A percentile compares a stretch with the other conserved stretches of the same genome.
Evolutionary conservation across 2,113 vertebrate genomes (phyloP).

Genomic region (Jacana jacana): DNA sequence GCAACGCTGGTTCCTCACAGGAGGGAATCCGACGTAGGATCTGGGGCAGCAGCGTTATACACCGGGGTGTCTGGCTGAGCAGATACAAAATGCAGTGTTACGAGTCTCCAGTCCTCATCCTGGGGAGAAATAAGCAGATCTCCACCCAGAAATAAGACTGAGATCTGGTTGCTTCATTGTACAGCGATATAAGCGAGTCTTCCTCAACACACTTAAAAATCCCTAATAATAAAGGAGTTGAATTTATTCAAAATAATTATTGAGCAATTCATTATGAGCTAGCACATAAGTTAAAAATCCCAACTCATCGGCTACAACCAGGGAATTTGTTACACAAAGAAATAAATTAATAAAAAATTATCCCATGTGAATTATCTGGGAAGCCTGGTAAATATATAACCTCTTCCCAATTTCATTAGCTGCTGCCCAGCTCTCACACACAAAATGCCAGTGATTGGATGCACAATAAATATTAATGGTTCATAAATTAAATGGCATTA

Average conservation of each 20-base stretch:
- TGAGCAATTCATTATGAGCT: not conserved
- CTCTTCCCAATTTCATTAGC: conserved; percentile 11
- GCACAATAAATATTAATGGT: conserved; percentile 55
- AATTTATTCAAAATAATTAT: not conserved
- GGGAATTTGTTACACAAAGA: not conserved
- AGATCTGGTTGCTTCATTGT: not conserved
- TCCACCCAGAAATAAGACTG: not conserved
- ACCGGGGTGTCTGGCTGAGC: not conserved
- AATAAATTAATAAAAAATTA: conserved; percentile 5
- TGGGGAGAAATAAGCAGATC: not conserved
- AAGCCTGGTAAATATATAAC: not conserved
- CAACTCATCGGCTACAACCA: not conserved
- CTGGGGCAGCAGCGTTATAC: not conserved
- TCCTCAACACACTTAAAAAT: not conserved
- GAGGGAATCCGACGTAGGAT: not conserved
- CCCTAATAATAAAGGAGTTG: not conserved
- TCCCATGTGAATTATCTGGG: not conserved
- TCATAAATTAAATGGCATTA: conserved; percentile 51
- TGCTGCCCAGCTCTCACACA: not conserved
- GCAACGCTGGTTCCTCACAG: not conserved
- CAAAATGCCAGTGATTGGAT: conserved; percentile 11
- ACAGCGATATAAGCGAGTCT: not conserved
- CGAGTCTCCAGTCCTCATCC: not conserved
- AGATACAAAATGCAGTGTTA: not conserved
- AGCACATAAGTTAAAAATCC: not conserved